phyloP scores from a whole-genome alignment of 2,113 vertebrate genomes.

The Neolamprologus ventralis region DNA sequence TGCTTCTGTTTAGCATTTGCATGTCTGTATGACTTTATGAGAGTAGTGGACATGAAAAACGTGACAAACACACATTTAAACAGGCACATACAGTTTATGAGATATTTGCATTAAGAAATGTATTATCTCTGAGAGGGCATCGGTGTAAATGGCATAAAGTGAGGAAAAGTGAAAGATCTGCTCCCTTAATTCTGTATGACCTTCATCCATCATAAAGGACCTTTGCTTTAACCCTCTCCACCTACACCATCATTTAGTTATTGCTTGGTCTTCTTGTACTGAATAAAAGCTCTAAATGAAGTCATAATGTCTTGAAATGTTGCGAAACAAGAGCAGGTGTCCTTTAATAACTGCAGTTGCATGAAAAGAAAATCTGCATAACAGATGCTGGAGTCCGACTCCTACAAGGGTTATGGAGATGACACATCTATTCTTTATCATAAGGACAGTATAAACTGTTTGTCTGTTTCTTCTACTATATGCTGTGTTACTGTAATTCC shows the following conservation, averaged over 20 bases:
- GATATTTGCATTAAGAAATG: not conserved
- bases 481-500: not conserved
- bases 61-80: not conserved
- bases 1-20: not conserved
- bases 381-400: conserved; percentile 2
- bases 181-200: not conserved
- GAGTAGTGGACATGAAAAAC: not conserved
- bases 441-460: not conserved
- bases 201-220: not conserved
- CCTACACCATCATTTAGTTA: not conserved
- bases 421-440: not conserved
- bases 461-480: not conserved
- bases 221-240: not conserved
- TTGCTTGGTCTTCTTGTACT: not conserved
- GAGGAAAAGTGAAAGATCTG: not conserved
- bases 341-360: not conserved
- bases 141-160: not conserved
- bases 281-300: not conserved
- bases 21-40: not conserved
- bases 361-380: not conserved
- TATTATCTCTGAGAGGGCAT: not conserved
- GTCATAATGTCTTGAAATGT: not conserved
- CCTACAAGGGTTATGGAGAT: not conserved
- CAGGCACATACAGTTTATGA: not conserved
- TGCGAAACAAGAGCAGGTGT: not conserved